Conservation (phyloP, 30 jellyfish, hydroid and myxozoan genomes). For the Cassiopea andromeda region DNA sequence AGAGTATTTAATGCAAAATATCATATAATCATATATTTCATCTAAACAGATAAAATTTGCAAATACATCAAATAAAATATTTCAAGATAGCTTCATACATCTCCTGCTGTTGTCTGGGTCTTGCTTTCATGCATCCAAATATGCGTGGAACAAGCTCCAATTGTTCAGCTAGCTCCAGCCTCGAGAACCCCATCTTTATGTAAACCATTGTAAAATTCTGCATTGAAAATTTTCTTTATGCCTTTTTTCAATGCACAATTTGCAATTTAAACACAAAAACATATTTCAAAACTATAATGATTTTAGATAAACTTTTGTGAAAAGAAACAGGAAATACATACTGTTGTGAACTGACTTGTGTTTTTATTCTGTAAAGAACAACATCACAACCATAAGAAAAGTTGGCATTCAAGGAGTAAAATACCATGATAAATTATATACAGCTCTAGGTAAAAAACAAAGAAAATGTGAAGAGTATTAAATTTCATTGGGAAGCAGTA, state of each 20-base stretch:
- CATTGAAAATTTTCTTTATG: neutral
- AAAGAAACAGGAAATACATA: constrained; percentile 1
- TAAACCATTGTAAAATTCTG: constrained; percentile 92
- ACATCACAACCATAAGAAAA: neutral
- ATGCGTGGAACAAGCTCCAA: constrained; percentile 70
- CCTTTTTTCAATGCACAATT: too few relatives aligned
- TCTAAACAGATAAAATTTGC: neutral
- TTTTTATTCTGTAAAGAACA: constrained; percentile 19
- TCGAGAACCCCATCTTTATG: constrained; percentile 89
- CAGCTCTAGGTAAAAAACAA: too few relatives aligned
- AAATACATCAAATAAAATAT: neutral
- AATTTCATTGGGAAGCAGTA: too few relatives aligned
- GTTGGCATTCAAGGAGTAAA: neutral
- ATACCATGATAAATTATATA: too few relatives aligned
- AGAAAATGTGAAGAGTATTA: too few relatives aligned
- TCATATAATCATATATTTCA: too few relatives aligned
- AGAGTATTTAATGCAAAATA: too few relatives aligned
- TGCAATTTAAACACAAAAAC: too few relatives aligned
- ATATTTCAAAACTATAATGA: too few relatives aligned
- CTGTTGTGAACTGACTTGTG: constrained; percentile 51
- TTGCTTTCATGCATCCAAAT: constrained; percentile 59
- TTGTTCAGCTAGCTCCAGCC: constrained; percentile 61
- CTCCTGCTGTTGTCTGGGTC: constrained; percentile 74
- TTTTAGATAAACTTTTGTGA: neutral
- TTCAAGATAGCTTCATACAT: constrained; percentile 45